A percentile compares a stretch with the other conserved stretches of the same genome.
These are phyloP conservation scores for Ictalurus punctatus DNA, from an alignment of 2,113 vertebrate species.

Conservation along the genomic window DNA sequence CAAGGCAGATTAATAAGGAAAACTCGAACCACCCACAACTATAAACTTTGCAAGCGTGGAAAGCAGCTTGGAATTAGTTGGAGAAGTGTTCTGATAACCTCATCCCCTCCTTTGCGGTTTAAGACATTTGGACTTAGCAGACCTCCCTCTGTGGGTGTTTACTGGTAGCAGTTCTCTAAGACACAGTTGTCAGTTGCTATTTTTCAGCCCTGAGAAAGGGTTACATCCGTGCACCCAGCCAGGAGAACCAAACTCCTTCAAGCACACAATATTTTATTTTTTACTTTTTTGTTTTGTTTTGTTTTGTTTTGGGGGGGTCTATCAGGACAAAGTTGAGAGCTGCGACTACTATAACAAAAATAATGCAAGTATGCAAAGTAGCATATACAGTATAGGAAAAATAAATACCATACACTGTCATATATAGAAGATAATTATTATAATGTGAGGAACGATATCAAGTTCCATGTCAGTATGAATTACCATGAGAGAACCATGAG, in stretches of 20 bases:
- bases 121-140: constrained; percentile 34
- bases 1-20: constrained; percentile 30
- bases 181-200: constrained; percentile 24
- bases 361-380: neutral
- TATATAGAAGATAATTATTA: neutral
- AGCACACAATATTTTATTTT: neutral
- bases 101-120: constrained; percentile 28
- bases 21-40: constrained; percentile 41
- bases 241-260: constrained; percentile 1
- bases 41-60: constrained; percentile 25
- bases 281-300: neutral
- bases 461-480: neutral
- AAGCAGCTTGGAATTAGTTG: constrained; percentile 29
- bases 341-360: neutral
- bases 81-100: constrained; percentile 37
- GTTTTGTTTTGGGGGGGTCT: neutral
- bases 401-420: neutral
- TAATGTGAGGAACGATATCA: neutral
- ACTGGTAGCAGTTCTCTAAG: constrained; percentile 25
- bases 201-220: constrained; percentile 10
- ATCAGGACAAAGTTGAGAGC: neutral
- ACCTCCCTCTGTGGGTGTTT: constrained; percentile 34
- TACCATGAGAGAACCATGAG: neutral
- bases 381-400: neutral
- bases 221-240: constrained; percentile 3